phyloP scores from a whole-genome alignment of 2,797 vertebrate genomes.

The Neopelma chrysocephalum region DNA sequence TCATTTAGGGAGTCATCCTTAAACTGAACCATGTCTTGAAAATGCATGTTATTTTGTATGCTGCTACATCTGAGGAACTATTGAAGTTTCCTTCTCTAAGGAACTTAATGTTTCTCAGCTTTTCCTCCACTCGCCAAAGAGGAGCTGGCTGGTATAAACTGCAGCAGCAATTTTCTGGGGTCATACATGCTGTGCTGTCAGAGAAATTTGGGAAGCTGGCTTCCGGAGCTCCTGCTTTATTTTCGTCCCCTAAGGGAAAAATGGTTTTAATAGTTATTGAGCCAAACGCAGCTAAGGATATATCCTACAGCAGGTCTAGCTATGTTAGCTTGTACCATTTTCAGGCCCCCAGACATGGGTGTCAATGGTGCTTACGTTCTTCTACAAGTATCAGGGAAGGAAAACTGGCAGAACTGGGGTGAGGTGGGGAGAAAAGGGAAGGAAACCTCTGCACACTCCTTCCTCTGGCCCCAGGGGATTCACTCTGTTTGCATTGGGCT shows the following conservation, averaged over 20 bases:
- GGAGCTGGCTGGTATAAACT: not conserved
- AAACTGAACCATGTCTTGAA: not conserved
- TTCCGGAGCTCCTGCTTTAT: not conserved
- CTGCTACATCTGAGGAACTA: not conserved
- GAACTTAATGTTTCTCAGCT: not conserved
- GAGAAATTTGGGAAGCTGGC: not conserved
- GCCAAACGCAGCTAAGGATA: not conserved
- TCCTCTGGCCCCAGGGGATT: not conserved
- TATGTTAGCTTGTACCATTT: not conserved
- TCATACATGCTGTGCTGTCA: not conserved
- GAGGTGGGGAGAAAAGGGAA: conserved; percentile 23
- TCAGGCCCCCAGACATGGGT: not conserved
- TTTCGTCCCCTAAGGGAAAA: not conserved
- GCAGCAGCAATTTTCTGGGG: not conserved
- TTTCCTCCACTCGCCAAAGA: not conserved
- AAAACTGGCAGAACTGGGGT: not conserved
- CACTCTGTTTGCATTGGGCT: not conserved
- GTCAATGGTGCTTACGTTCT: not conserved
- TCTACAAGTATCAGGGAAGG: not conserved
- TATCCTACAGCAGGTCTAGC: not conserved
- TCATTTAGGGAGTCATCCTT: not conserved
- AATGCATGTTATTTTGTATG: not conserved
- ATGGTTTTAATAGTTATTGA: not conserved
- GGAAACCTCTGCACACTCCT: not conserved
- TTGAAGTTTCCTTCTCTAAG: not conserved